A percentile compares a stretch with the other conserved stretches of the same genome.
phyloP scores from a whole-genome alignment of 2,797 vertebrate genomes.

The Discoglossus pictus region DNA sequence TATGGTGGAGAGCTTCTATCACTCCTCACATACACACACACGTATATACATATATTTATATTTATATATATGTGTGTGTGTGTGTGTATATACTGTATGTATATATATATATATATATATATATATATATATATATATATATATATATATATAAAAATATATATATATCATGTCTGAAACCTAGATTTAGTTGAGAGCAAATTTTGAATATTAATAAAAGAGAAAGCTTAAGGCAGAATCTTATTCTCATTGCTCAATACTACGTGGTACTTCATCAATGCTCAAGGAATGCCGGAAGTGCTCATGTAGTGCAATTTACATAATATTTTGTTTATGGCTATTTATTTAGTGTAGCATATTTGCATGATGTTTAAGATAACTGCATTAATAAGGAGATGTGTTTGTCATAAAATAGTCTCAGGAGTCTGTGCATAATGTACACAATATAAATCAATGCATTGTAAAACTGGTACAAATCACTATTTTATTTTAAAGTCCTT shows the following conservation, averaged over 20 bases:
- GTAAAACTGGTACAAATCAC: too few relatives aligned
- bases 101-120: too few relatives aligned
- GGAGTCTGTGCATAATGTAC: not conserved
- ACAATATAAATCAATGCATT: slow-evolving; percentile 33
- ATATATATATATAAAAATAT: not conserved
- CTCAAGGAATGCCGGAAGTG: slow-evolving; percentile 1
- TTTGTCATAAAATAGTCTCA: slow-evolving; percentile 3
- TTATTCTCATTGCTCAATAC: too few relatives aligned
- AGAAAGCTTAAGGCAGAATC: too few relatives aligned
- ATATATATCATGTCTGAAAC: not conserved
- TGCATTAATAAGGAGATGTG: slow-evolving; percentile 9
- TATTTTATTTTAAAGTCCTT: too few relatives aligned
- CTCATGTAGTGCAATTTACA: slow-evolving; percentile 29
- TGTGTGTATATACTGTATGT: too few relatives aligned
- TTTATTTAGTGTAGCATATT: slow-evolving; percentile 2
- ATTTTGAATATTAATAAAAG: not conserved
- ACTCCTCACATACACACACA: too few relatives aligned
- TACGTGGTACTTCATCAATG: slow-evolving; percentile 24
- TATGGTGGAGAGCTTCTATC: too few relatives aligned
- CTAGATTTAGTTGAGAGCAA: not conserved
- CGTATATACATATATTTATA: too few relatives aligned
- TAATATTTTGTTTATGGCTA: slow-evolving; percentile 37
- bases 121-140: too few relatives aligned
- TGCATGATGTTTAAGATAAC: slow-evolving; percentile 14
- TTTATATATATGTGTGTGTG: too few relatives aligned